These are phyloP conservation scores for Myripristis murdjan DNA, from an alignment of 2,797 vertebrate species.

Conservation along the genomic window DNA sequence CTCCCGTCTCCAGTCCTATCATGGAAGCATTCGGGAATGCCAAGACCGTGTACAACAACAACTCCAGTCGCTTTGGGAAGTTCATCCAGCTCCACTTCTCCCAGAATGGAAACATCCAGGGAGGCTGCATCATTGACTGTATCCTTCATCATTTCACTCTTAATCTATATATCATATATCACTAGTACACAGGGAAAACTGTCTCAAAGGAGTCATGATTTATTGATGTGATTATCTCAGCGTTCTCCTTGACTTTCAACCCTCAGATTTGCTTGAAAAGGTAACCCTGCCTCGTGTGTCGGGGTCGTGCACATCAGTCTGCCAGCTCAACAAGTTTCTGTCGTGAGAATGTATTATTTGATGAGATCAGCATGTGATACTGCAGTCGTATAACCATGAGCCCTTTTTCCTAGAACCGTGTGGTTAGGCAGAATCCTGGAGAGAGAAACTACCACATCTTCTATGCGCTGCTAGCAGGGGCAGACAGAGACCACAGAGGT, in stretches of 20 bases:
- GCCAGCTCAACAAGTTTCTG: conserved; percentile 20
- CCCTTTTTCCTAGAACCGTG: conserved; percentile 88
- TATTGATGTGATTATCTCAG: too few species aligned
- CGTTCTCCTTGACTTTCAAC: conserved; percentile 80
- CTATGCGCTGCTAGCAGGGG: conserved; percentile 92
- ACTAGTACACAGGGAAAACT: neutral
- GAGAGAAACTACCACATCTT: conserved; percentile 97
- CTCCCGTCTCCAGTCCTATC: conserved; percentile 87
- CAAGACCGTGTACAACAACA: conserved; percentile 97
- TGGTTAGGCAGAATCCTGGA: conserved; percentile 93
- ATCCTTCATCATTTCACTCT: conserved; percentile 82
- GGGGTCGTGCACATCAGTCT: neutral
- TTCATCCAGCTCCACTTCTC: conserved; percentile 97
- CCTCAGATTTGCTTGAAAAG: conserved; percentile 95
- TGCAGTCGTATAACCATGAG: conserved; percentile 34
- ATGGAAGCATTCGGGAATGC: conserved; percentile 96
- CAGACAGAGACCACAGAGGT: conserved; percentile 90
- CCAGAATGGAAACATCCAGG: conserved; percentile 93
- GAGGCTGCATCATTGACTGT: conserved; percentile 94
- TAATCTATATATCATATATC: neutral
- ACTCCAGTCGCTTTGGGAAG: conserved; percentile 96
- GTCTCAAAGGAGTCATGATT: too few species aligned
- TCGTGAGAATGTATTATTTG: neutral
- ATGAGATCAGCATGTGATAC: conserved; percentile 46
- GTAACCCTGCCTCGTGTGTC: conserved; percentile 77